A percentile compares a stretch with the other conserved stretches of the same genome.
These are phyloP conservation scores for Drymodes brunneopygia DNA, from an alignment of 2,113 vertebrate species.

Conservation along the genomic window DNA sequence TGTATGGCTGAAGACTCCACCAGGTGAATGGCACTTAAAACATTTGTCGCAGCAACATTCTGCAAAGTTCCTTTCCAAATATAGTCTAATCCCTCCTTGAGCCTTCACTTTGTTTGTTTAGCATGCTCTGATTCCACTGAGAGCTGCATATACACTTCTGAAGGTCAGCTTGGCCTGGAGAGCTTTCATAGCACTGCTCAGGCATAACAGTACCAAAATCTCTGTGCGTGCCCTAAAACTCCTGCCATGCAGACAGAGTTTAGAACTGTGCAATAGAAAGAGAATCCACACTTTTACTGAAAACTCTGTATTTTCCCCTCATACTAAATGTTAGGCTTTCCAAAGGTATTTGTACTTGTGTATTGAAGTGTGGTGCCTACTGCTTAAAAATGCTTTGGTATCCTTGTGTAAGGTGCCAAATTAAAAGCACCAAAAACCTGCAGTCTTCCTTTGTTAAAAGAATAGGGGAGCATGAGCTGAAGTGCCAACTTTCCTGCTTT, in stretches of 20 bases:
- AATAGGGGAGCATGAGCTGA: background rate
- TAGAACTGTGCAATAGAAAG: background rate
- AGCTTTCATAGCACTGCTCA: background rate
- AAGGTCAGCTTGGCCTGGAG: background rate
- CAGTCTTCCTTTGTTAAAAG: background rate
- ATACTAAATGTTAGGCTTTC: background rate
- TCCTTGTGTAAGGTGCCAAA: background rate
- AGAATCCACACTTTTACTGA: background rate
- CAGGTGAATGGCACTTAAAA: background rate
- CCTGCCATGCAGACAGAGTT: background rate
- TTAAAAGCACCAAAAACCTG: background rate
- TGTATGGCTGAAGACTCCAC: background rate
- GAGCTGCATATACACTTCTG: background rate
- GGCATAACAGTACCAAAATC: background rate
- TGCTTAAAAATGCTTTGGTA: background rate
- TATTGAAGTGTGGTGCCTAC: background rate
- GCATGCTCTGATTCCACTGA: background rate
- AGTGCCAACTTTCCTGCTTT: background rate
- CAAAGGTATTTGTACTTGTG: background rate
- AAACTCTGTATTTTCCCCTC: background rate
- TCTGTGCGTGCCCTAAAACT: background rate
- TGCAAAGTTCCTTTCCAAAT: background rate
- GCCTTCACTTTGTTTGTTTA: background rate
- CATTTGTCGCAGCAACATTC: background rate
- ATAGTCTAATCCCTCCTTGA: background rate